Evolutionary conservation across 2,113 vertebrate species (phyloP), one percentile per base, ranked within the genome.

Genomic region (Rhinolophus sinicus): DNA sequence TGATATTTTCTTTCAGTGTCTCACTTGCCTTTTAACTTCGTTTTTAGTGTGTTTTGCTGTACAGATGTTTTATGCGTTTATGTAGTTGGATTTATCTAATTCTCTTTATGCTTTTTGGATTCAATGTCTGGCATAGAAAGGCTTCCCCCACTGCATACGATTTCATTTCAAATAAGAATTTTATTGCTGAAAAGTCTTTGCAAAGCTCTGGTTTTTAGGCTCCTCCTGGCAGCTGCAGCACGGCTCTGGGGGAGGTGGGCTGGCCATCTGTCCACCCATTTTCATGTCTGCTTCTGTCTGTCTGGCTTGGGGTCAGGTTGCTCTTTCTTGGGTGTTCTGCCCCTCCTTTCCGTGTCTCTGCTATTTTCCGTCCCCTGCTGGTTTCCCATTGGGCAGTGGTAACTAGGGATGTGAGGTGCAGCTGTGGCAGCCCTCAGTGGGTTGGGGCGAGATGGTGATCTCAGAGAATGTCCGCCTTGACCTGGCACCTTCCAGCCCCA

Each of bases 131-230:
- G 94, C 85, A 62, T 50, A 69, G 85, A 58, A 92, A 86, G 60
- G 11, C 96, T 92, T 90, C 47, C 73, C 75, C 70, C 44, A 15
- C 81, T 56, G 50, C 38, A 30, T 56, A 85, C 47, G 80, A 81
- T 97, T 92, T 96, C 86, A 78, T 95, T 97, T 96, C 91, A 75
- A 95, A 94, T 91, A 50, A 82, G 95, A 93, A 67, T 93, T 96
- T 97, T 95, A 95, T 95, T 96, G 94, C 94, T 78, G 88, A 85
- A 50, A 90, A 93, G 44, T 78, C 88, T 95, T 87, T 86, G 64
- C 44, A 73, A 47, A 93, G 67, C 72, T 76, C 40, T 15, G 52
- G 38, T 80, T 94, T 56, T 35, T 26, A 65, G 96, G 77, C 60
- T 90, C 1, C 56, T 87, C 81, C 80, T 88, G 4, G 64, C 96